These are phyloP conservation scores for Pomatostomus ruficeps DNA, from an alignment of 2,113 vertebrate species.

Conservation along the genomic window DNA sequence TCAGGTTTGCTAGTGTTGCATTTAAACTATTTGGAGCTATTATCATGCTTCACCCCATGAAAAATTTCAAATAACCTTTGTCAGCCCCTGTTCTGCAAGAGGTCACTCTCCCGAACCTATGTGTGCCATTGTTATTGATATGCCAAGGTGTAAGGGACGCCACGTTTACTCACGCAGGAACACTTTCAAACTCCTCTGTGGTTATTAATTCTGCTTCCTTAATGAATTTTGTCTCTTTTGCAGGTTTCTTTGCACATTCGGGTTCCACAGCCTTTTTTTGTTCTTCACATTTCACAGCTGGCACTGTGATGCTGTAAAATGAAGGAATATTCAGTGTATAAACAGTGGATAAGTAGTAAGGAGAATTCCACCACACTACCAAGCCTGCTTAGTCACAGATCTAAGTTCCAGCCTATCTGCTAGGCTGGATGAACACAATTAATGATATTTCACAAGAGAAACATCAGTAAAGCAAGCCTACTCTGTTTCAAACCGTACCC, in stretches of 20 bases:
- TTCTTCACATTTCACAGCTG: neutral
- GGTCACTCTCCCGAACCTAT: neutral
- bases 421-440: neutral
- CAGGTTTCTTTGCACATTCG: neutral
- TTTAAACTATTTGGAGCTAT: neutral
- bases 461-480: neutral
- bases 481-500: neutral
- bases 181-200: conserved; percentile 58
- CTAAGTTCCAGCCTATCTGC: neutral
- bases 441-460: neutral
- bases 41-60: neutral
- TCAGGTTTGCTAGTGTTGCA: neutral
- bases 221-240: neutral
- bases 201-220: conserved; percentile 66
- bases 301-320: neutral
- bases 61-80: neutral
- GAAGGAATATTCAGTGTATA: neutral
- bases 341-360: neutral
- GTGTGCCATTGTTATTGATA: neutral
- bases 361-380: neutral
- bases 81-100: neutral
- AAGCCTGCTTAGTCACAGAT: neutral
- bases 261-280: neutral
- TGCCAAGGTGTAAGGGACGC: neutral
- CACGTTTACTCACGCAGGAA: conserved; percentile 68